A percentile compares a stretch with the other conserved stretches of the same genome.
These are phyloP conservation scores for Brachirus orientalis DNA, from an alignment of 2,113 vertebrate genomes.

Conservation along the genomic window DNA sequence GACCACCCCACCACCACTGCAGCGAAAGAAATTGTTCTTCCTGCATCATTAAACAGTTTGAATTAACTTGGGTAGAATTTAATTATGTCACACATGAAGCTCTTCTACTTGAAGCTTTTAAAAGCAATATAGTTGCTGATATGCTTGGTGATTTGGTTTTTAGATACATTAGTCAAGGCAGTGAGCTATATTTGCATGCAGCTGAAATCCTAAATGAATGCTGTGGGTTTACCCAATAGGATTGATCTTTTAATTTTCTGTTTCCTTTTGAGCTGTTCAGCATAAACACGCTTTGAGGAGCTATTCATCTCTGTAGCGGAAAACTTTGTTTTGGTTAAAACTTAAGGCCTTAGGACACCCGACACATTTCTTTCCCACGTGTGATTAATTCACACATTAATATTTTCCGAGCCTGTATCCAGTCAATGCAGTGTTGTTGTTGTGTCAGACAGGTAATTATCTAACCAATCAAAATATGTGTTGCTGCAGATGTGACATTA, in stretches of 20 bases:
- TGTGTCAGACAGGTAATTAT: too few relatives aligned
- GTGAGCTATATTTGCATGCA: slow-evolving; percentile 51
- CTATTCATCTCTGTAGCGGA: slow-evolving; percentile 29
- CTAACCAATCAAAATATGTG: too few relatives aligned
- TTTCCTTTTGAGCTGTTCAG: slow-evolving; percentile 26
- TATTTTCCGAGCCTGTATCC: too few relatives aligned
- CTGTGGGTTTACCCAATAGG: slow-evolving; percentile 30
- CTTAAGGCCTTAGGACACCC: too few relatives aligned
- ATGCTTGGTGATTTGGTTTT: slow-evolving; percentile 57
- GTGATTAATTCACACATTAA: too few relatives aligned
- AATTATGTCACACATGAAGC: slow-evolving; percentile 79
- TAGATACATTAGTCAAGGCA: slow-evolving; percentile 75
- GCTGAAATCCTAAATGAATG: slow-evolving; percentile 56
- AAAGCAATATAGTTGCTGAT: slow-evolving; percentile 67
- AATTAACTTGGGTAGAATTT: slow-evolving; percentile 78
- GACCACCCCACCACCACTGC: slow-evolving; percentile 64
- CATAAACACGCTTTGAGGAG: slow-evolving; percentile 24
- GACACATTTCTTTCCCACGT: too few relatives aligned
- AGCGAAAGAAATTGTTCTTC: slow-evolving; percentile 73
- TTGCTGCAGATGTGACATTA: too few relatives aligned
- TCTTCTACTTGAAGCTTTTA: slow-evolving; percentile 67
- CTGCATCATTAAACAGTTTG: slow-evolving; percentile 81
- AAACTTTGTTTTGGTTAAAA: neutral
- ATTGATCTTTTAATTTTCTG: slow-evolving; percentile 37
- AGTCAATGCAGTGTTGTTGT: too few relatives aligned